Base-by-base conservation (phyloP, 1,140 invertebrate genomes). In the Mizuhopecten yessoensis region DNA sequence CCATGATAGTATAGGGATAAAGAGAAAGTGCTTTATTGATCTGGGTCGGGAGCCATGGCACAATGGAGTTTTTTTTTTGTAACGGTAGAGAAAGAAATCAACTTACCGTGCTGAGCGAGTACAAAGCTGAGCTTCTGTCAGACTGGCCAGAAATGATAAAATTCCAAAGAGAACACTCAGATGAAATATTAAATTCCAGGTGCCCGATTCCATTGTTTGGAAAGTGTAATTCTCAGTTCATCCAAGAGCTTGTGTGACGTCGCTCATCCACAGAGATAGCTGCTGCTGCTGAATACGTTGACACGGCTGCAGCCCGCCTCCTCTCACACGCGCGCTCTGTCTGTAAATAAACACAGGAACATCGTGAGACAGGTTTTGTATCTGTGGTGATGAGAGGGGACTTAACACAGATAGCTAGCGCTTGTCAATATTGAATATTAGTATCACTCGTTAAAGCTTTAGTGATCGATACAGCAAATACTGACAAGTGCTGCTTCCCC, bases 131-230 rank as follows among this genome's bases (percentile, higher is more conserved):
- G 57, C 57, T 75, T 75, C 57, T 75, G 57, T 75, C 1, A 75
- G 57, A n/a, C 57, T 29, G 57, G n/a, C n/a, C n/a, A 75, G 57
- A 75, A 75, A 29, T 5, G 57, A 1, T 75, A 75, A 75, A 75
- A 75, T 75, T 29, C 57, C 57, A 75, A 75, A 75, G 23, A 29
- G 23, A 29, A 75, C 57, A n/a, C 57, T n/a, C 3, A 75, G 57
- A 75, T 75, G 57, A 75, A 75, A 75, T 75, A 75, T 75, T 75
- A 75, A 75, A 75, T 75, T 75, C 57, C 57, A 75, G 57, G 57
- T 75, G 57, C 57, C 57, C 23, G 57, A 75, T 75, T 75, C 57
- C 57, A 75, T 75, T 75, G 57, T 11, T 75, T 75, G 57, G n/a
- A n/a, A 75, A 29, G 57, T 29, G 57, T 75, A 29, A 29, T 75